Evolutionary conservation across 2,113 vertebrate species (phyloP).

Genomic region (Dicentrarchus labrax): DNA sequence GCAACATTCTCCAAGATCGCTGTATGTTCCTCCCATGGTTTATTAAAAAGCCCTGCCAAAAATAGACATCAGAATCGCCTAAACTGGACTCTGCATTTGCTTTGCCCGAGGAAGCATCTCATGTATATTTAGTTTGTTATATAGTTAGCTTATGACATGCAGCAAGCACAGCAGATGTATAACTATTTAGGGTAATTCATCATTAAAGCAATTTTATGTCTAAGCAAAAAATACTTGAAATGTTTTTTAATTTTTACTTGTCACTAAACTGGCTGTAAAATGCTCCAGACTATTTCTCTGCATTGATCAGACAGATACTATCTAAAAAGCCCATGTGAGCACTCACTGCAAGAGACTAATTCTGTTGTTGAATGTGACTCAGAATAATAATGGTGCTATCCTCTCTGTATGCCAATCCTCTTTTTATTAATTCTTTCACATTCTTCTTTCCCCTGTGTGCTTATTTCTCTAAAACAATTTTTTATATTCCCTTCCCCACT

Average conservation of each 20-base stretch:
- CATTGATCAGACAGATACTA: not conserved
- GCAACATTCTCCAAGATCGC: slow-evolving; percentile 20
- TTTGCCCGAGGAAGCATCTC: slow-evolving; percentile 12
- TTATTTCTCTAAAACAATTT: not conserved
- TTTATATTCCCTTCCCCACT: not conserved
- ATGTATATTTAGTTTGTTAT: slow-evolving; percentile 62
- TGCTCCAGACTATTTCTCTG: too few relatives aligned
- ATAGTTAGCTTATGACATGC: slow-evolving; percentile 28
- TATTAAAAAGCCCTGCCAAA: slow-evolving; percentile 62
- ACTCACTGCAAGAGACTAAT: slow-evolving; percentile 24
- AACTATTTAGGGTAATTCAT: not conserved
- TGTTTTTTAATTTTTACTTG: too few relatives aligned
- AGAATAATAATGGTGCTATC: slow-evolving; percentile 29
- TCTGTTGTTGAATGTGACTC: slow-evolving; percentile 19
- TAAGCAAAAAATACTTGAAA: not conserved
- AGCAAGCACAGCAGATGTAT: slow-evolving; percentile 40
- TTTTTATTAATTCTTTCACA: slow-evolving; percentile 2
- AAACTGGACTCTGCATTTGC: slow-evolving; percentile 26
- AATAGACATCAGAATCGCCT: slow-evolving; percentile 54
- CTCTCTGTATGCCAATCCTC: not conserved
- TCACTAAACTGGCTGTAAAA: too few relatives aligned
- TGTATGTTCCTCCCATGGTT: slow-evolving; percentile 46
- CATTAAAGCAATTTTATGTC: not conserved
- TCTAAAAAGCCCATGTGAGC: slow-evolving; percentile 11
- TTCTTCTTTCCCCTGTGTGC: not conserved